Conservation (phyloP, 2,113 vertebrate species). For the Chiloscyllium plagiosum region DNA sequence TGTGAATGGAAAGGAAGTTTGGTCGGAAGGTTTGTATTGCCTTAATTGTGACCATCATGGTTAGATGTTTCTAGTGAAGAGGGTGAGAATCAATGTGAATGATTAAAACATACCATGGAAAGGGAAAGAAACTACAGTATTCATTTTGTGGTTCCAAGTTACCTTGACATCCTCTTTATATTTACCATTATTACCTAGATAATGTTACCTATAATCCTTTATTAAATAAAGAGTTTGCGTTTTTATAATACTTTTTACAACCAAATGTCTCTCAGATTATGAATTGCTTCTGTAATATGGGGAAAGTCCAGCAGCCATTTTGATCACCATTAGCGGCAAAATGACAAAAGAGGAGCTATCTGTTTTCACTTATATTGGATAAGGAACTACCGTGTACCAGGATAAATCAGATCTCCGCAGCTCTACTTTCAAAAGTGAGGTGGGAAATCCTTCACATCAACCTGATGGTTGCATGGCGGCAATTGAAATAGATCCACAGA, state of each 20-base stretch:
- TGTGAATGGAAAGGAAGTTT: constrained; percentile 81
- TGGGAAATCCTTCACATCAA: neutral
- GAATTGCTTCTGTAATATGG: neutral
- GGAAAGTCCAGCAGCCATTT: neutral
- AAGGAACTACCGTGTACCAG: neutral
- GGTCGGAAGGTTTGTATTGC: constrained; percentile 78
- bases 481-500: too few species aligned
- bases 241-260: neutral
- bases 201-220: neutral
- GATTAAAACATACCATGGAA: neutral
- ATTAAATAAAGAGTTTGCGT: neutral
- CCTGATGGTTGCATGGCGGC: neutral
- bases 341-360: neutral
- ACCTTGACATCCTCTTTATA: neutral
- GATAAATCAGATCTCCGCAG: neutral
- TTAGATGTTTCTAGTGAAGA: neutral
- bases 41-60: neutral
- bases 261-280: neutral
- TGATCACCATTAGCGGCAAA: neutral
- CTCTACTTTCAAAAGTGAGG: neutral
- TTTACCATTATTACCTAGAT: neutral
- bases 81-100: neutral
- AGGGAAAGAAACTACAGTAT: neutral
- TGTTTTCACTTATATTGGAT: neutral
- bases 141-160: neutral